phyloP scores from a whole-genome alignment of 2,113 vertebrate genomes.

The Mustelus asterias region DNA sequence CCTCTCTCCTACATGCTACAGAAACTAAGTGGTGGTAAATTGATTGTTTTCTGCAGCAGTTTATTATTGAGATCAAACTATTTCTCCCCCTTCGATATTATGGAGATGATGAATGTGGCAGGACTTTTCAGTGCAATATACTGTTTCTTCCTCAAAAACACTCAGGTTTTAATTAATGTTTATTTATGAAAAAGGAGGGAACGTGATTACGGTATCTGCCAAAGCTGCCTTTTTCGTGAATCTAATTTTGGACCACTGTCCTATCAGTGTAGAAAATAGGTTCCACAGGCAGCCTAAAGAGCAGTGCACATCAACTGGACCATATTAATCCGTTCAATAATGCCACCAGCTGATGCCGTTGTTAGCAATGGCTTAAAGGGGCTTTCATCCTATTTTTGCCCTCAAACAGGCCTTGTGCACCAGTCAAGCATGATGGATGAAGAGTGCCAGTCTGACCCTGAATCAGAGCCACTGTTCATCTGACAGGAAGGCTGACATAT shows the following conservation, averaged over 20 bases:
- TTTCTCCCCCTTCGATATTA: not conserved
- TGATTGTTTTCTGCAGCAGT: not conserved
- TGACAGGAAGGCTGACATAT: constrained; percentile 49
- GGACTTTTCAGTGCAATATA: not conserved
- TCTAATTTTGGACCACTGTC: constrained; percentile 19
- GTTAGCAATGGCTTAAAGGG: constrained; percentile 42
- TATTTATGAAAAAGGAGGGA: not conserved
- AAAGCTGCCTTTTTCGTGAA: not conserved
- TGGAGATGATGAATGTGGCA: not conserved
- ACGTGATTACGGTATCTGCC: not conserved
- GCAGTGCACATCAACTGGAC: constrained; percentile 39
- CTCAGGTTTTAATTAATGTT: not conserved
- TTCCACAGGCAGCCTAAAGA: constrained; percentile 30
- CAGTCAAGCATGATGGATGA: constrained; percentile 41
- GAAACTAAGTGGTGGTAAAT: not conserved
- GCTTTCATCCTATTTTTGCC: constrained; percentile 42
- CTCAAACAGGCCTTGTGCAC: constrained; percentile 32
- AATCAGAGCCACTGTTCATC: constrained; percentile 38
- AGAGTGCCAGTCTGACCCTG: constrained; percentile 38
- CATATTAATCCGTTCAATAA: constrained; percentile 50
- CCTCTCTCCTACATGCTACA: not conserved
- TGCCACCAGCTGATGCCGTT: constrained; percentile 54
- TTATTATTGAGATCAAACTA: not conserved
- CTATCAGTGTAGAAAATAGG: not conserved
- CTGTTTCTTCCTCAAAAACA: not conserved